phyloP scores from a whole-genome alignment of 2,797 vertebrate species.

The Fistularia commersonii region DNA sequence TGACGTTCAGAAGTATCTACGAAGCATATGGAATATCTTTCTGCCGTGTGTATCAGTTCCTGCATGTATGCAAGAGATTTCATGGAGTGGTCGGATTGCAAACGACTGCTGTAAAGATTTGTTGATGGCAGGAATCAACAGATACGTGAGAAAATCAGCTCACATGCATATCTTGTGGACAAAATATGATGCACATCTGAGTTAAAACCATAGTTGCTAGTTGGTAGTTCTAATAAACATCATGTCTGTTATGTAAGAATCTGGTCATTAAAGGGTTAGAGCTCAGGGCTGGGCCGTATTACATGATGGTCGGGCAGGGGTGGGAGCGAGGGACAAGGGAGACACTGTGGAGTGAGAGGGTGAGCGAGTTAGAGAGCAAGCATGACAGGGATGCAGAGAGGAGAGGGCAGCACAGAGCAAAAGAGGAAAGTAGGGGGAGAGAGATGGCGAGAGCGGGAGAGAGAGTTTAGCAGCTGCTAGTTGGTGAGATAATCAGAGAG shows the following conservation, averaged over 20 bases:
- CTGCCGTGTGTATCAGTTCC: constrained; percentile 11
- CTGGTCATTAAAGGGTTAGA: constrained; percentile 51
- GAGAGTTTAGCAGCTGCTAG: constrained; percentile 32
- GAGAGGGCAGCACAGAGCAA: constrained; percentile 1
- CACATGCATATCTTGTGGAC: neutral
- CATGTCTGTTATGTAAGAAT: constrained; percentile 59
- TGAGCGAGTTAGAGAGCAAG: constrained; percentile 5
- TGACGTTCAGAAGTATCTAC: constrained; percentile 5
- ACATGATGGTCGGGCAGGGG: constrained; percentile 26
- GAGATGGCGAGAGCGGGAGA: constrained; percentile 13
- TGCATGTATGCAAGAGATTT: constrained; percentile 1
- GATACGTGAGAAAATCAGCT: neutral
- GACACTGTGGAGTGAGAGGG: constrained; percentile 14
- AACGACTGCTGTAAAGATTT: constrained; percentile 2
- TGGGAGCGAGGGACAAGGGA: constrained; percentile 7
- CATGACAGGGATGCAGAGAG: constrained; percentile 11
- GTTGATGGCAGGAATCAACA: constrained; percentile 3
- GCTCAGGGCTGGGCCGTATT: constrained; percentile 54
- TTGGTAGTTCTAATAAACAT: constrained; percentile 31
- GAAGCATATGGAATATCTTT: neutral
- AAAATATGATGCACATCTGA: constrained; percentile 5
- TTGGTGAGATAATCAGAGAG: constrained; percentile 50
- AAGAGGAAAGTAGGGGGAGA: constrained; percentile 16
- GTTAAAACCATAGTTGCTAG: constrained; percentile 23
- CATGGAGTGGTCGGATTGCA: neutral